Conservation (phyloP, 92 coral and sea anemone genomes). For the Palythoa caribaeorum region DNA sequence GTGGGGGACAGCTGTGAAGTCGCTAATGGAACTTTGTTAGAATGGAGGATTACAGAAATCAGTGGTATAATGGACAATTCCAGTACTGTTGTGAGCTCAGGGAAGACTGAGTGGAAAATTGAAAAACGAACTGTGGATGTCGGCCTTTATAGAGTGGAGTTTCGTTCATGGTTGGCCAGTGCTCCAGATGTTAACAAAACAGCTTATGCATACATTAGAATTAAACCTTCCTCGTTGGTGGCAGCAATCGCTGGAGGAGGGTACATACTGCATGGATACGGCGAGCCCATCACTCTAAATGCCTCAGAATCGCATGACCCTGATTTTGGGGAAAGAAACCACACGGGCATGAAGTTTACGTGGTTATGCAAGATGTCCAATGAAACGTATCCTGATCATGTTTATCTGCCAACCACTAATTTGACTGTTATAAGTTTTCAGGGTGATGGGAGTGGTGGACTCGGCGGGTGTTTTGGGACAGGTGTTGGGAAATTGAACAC, state of each 20-base stretch:
- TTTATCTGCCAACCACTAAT: not conserved
- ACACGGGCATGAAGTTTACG: constrained; percentile 68
- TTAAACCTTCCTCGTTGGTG: constrained; percentile 51
- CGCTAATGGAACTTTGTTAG: not conserved
- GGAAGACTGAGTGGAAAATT: constrained; percentile 66
- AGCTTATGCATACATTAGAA: constrained; percentile 51
- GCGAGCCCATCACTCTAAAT: constrained; percentile 49
- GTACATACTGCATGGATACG: constrained; percentile 60
- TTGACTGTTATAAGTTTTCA: not conserved
- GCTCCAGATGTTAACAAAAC: not conserved
- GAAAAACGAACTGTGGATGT: constrained; percentile 44
- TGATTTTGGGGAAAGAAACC: constrained; percentile 58
- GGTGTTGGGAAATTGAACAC: constrained; percentile 33
- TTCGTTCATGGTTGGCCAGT: constrained; percentile 47
- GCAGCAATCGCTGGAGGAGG: constrained; percentile 77
- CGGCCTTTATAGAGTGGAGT: constrained; percentile 68
- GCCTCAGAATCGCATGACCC: constrained; percentile 75
- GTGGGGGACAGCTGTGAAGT: not conserved
- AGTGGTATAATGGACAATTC: not conserved
- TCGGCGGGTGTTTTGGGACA: constrained; percentile 33
- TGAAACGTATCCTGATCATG: constrained; percentile 59
- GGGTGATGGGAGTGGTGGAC: not conserved
- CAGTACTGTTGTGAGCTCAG: not conserved
- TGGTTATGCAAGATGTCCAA: constrained; percentile 78
- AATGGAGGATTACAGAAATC: not conserved